Conservation (phyloP, 2,797 vertebrate genomes). For the Eulemur albifrons region DNA sequence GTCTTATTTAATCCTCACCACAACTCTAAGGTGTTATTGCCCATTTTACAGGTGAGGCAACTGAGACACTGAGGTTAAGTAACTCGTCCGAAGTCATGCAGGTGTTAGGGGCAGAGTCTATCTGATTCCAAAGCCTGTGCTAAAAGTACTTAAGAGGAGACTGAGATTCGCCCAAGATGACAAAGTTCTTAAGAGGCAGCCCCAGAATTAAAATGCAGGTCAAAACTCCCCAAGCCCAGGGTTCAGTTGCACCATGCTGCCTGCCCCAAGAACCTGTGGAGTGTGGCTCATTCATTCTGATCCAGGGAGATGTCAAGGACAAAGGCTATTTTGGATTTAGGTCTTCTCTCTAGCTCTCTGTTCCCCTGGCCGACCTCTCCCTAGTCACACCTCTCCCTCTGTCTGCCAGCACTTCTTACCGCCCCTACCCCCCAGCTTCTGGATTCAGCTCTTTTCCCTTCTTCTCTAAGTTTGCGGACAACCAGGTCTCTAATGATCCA, state of each 20-base stretch:
- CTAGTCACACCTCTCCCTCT: constrained; percentile 8
- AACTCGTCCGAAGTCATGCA: not conserved
- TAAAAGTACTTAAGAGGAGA: not conserved
- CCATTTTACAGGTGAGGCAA: not conserved
- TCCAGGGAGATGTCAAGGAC: not conserved
- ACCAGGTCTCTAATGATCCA: not conserved
- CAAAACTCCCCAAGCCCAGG: not conserved
- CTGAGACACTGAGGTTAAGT: not conserved
- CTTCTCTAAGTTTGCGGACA: not conserved
- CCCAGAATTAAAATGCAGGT: constrained; percentile 7
- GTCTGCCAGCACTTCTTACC: not conserved
- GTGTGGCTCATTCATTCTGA: not conserved
- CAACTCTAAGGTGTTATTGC: not conserved
- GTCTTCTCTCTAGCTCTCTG: not conserved
- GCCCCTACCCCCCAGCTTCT: not conserved
- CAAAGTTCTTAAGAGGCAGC: not conserved
- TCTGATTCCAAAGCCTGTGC: not conserved
- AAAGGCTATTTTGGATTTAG: not conserved
- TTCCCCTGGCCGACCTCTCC: not conserved
- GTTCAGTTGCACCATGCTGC: not conserved
- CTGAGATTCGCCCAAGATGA: not conserved
- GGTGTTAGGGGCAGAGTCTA: not conserved
- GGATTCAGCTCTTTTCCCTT: not conserved
- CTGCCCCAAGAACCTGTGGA: not conserved
- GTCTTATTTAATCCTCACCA: not conserved